Percentiles rank a stretch among this genome's conserved stretches.
phyloP scores from a whole-genome alignment of 2,888 invertebrate genomes.

The Polydrusus tereticollis region DNA sequence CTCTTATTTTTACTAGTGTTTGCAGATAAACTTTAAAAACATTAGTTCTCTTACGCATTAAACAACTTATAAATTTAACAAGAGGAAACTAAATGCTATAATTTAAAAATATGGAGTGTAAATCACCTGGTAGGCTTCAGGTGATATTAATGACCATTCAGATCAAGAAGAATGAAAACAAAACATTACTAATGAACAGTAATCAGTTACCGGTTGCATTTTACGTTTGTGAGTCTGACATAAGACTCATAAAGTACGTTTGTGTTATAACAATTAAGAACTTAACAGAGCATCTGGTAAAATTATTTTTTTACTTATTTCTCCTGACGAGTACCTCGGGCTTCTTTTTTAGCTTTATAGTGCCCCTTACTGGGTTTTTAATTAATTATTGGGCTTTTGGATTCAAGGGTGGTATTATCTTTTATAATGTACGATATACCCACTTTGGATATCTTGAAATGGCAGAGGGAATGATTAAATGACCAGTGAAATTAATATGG shows the following conservation, averaged over 20 bases:
- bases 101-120: constrained; percentile 14
- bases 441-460: too few species aligned
- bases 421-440: background rate
- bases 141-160: constrained; percentile 60
- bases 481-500: too few species aligned
- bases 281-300: constrained; percentile 37
- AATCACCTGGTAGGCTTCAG: constrained; percentile 54
- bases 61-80: background rate
- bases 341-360: background rate
- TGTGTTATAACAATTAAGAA: constrained; percentile 40
- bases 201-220: constrained; percentile 53
- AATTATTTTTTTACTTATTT: constrained; percentile 26
- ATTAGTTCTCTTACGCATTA: background rate
- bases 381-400: constrained; percentile 27
- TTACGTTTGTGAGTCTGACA: constrained; percentile 21
- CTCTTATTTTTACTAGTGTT: too few species aligned
- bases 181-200: constrained; percentile 61
- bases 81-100: background rate
- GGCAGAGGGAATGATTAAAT: too few species aligned
- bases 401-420: constrained; percentile 22
- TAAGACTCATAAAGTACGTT: constrained; percentile 38
- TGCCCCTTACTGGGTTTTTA: constrained; percentile 12
- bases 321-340: constrained; percentile 8
- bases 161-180: constrained; percentile 59
- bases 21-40: background rate